Base-by-base conservation (phyloP, 2,888 invertebrate species). In the Lottia gigantea region DNA sequence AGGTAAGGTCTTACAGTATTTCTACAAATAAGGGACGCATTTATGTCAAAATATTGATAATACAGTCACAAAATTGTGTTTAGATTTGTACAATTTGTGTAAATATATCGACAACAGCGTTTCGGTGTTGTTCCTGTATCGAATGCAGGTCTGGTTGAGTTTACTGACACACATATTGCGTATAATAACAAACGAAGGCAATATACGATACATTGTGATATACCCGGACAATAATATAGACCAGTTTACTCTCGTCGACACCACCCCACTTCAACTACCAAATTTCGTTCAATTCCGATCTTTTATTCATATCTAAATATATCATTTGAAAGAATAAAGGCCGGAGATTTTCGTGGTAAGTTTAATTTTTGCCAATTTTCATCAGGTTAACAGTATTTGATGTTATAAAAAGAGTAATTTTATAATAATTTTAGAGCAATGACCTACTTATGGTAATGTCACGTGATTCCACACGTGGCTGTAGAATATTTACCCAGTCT, bases 391-490 rank as follows among this genome's bases (percentile, higher is more conserved):
- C 19, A 55, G 55, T 19, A 11, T 55, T 55, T 55, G 7, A 19
- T 11, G 7, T n/a, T 16, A 55, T 19, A 19, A 55, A 55, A 55
- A 15, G n/a, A 16, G 55, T n/a, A 11, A 55, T 19, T 11, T 55
- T 55, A 11, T 55, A 55, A 55, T n/a, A 55, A 55, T 55, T 19
- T 19, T 55, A 55, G 15, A 6, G 31, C 6, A n/a, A 19, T 55
- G 55, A 55, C 55, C 55, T 55, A 55, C 8, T 55, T 55, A 55
- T 8, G 7, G 19, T 55, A 16, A 19, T n/a, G 15, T 55, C 55
- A 55, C 55, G 55, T 55, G 55, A 55, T 55, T 55, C 55, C 55
- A 55, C 55, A 55, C 55, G 55, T 55, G 55, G 55, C 55, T 55
- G 55, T 55, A 55, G 19, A 55, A 55, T 55, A 19, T 49, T 55